phyloP scores from a whole-genome alignment of 2,113 vertebrate genomes.

The Eudorcas thomsonii region DNA sequence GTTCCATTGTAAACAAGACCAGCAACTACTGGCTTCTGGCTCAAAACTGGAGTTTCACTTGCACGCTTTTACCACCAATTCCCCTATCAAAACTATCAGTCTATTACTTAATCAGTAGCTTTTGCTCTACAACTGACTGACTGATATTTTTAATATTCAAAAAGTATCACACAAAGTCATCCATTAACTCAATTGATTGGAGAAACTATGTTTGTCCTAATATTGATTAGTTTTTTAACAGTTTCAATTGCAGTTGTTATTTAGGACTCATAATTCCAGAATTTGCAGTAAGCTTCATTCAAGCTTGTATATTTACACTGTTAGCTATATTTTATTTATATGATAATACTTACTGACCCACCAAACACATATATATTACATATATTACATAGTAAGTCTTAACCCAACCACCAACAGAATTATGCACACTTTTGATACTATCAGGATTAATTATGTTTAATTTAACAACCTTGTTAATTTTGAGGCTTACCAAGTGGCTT shows the following conservation, averaged over 20 bases:
- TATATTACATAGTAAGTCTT: slow-evolving; percentile 49
- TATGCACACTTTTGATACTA: not conserved
- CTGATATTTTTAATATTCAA: not conserved
- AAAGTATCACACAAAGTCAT: not conserved
- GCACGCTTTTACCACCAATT: not conserved
- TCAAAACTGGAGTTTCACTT: not conserved
- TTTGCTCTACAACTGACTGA: not conserved
- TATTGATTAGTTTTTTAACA: not conserved
- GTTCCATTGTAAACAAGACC: not conserved
- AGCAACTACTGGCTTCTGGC: not conserved
- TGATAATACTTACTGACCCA: slow-evolving; percentile 61
- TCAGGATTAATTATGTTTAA: not conserved
- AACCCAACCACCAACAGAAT: slow-evolving; percentile 6
- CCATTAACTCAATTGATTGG: slow-evolving; percentile 24
- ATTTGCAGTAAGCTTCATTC: not conserved
- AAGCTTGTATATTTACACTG: not conserved
- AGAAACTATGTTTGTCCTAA: not conserved
- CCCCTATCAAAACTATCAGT: not conserved
- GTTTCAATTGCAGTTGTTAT: not conserved
- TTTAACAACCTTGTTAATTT: not conserved
- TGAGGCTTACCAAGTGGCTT: not conserved
- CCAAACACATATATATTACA: slow-evolving; percentile 48
- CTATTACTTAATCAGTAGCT: not conserved
- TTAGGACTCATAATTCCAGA: not conserved
- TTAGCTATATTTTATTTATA: slow-evolving; percentile 51